Conservation (phyloP, 2,113 vertebrate species). For the Tonatia bakeri region DNA sequence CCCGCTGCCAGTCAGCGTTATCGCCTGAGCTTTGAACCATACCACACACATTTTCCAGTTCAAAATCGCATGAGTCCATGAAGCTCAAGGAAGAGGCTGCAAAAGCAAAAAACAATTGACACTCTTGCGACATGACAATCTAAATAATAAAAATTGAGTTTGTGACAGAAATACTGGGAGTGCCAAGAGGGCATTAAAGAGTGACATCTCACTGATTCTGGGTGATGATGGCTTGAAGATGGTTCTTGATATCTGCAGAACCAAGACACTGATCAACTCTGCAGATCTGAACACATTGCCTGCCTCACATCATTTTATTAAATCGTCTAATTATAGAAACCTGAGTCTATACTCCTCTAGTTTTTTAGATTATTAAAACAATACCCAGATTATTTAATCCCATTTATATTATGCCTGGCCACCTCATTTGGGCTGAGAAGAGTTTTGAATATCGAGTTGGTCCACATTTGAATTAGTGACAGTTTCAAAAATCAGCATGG, state of each 20-base stretch:
- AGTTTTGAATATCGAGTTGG: not conserved
- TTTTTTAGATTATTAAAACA: not conserved
- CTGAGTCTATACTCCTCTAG: not conserved
- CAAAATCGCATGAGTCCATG: constrained; percentile 93
- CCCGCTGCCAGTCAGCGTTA: constrained; percentile 82
- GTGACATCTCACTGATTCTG: not conserved
- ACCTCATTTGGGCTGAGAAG: not conserved
- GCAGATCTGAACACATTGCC: not conserved
- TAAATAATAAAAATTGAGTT: not conserved
- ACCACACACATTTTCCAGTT: constrained; percentile 91
- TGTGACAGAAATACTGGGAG: not conserved
- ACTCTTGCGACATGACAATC: not conserved
- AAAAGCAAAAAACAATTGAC: not conserved
- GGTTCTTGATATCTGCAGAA: not conserved
- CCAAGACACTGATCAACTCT: not conserved
- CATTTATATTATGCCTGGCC: not conserved
- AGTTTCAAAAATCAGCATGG: not conserved
- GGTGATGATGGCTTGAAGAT: not conserved
- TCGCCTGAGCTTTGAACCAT: constrained; percentile 90
- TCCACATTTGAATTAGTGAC: not conserved
- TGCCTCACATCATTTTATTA: no score
- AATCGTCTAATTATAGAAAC: not conserved
- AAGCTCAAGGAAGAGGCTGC: constrained; percentile 88
- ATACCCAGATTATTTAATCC: not conserved
- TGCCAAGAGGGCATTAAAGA: not conserved